A percentile compares a stretch with the other conserved stretches of the same genome.
phyloP scores from a whole-genome alignment of 2,797 vertebrate genomes.

The Microctenopoma steveboyesi region DNA sequence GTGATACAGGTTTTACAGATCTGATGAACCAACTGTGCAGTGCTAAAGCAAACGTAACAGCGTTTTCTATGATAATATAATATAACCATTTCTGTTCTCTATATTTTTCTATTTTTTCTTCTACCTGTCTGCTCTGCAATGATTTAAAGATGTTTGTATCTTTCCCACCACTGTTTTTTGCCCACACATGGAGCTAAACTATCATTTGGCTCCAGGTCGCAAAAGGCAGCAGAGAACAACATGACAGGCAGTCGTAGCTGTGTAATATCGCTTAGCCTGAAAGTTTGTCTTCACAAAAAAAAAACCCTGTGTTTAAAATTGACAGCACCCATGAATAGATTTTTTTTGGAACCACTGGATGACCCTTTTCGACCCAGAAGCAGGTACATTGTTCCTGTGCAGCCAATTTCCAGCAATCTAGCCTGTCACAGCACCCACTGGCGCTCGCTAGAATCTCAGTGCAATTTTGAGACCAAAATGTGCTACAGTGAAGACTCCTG shows the following conservation, averaged over 20 bases:
- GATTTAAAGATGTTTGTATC: constrained; percentile 33
- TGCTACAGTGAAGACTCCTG: constrained; percentile 5
- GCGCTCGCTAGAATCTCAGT: constrained; percentile 34
- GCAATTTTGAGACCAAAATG: constrained; percentile 39
- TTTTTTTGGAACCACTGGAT: constrained; percentile 30
- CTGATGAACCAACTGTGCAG: background rate
- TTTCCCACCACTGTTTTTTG: constrained; percentile 10
- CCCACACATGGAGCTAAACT: constrained; percentile 37
- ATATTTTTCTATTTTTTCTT: constrained; percentile 7
- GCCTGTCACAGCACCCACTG: constrained; percentile 35
- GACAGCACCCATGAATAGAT: constrained; percentile 45
- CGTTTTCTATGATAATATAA: background rate
- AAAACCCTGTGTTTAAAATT: constrained; percentile 27
- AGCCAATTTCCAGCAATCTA: constrained; percentile 52
- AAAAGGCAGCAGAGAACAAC: constrained; percentile 25
- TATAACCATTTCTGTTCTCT: background rate
- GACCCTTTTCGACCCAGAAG: constrained; percentile 32
- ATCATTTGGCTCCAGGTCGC: constrained; percentile 22
- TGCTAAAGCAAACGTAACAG: background rate
- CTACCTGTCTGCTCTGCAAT: constrained; percentile 14
- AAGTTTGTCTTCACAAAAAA: constrained; percentile 24
- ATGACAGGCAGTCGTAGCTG: constrained; percentile 41
- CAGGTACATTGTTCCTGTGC: constrained; percentile 47
- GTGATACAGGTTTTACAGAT: too few species aligned
- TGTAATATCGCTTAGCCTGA: constrained; percentile 28